Conservation (phyloP, 1,140 invertebrate species). For the Drosophila ogumai region DNA sequence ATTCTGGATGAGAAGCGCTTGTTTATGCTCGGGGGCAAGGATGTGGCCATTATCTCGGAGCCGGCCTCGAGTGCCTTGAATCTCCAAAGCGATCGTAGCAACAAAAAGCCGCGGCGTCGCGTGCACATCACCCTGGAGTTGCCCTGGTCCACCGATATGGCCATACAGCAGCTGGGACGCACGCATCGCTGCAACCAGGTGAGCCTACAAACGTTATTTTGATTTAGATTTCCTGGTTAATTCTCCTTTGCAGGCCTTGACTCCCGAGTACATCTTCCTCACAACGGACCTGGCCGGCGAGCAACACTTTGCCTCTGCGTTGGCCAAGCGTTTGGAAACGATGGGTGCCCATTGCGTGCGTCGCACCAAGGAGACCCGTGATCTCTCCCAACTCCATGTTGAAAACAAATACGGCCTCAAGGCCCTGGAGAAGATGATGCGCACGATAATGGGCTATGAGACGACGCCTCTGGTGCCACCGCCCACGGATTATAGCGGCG, state of each 20-base stretch:
- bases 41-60: conserved; percentile 99
- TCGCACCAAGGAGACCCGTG: conserved; percentile 97
- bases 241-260: conserved; percentile 88
- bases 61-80: conserved; percentile 97
- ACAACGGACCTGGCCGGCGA: conserved; percentile 99
- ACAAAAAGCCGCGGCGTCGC: conserved; percentile 91
- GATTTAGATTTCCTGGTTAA: not conserved
- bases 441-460: conserved; percentile 91
- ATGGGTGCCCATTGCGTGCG: conserved; percentile 99
- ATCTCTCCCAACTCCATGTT: conserved; percentile 99
- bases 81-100: conserved; percentile 98
- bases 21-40: conserved; percentile 99
- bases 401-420: conserved; percentile 98
- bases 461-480: conserved; percentile 91
- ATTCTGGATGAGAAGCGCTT: conserved; percentile 95
- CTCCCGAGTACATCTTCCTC: conserved; percentile 99
- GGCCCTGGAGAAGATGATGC: conserved; percentile 98
- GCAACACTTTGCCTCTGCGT: conserved; percentile 96
- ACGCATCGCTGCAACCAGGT: conserved; percentile 91
- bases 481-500: conserved; percentile 94
- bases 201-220: not conserved
- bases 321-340: conserved; percentile 98
- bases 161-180: conserved; percentile 98
- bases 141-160: conserved; percentile 99
- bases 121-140: conserved; percentile 99